Evolutionary conservation across 2,113 vertebrate genomes (phyloP).

Genomic region (Vulpes lagopus): DNA sequence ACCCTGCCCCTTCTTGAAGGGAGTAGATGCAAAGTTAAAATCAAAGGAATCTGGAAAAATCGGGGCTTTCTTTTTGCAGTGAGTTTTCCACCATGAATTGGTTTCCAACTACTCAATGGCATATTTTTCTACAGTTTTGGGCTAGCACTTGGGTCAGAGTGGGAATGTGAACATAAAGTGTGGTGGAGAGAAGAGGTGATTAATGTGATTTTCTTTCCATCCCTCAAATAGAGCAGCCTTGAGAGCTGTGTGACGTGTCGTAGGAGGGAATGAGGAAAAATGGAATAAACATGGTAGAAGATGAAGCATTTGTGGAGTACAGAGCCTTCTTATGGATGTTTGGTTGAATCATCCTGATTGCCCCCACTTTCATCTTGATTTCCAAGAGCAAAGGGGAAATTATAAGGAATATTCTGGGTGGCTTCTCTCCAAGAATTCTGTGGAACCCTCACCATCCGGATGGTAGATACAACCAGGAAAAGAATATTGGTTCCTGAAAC

Average conservation of each 20-base stretch:
- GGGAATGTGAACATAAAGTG: background rate
- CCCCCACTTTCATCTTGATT: background rate
- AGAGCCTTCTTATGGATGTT: background rate
- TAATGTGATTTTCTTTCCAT: background rate
- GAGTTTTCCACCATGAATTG: background rate
- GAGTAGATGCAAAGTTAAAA: background rate
- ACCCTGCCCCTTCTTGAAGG: background rate
- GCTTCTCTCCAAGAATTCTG: background rate
- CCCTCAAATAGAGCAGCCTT: background rate
- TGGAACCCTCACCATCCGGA: background rate
- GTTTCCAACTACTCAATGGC: background rate
- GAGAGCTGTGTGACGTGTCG: background rate
- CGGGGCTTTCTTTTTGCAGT: background rate
- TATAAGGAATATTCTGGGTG: background rate
- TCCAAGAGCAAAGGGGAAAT: background rate
- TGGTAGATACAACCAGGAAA: background rate
- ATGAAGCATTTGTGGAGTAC: fast-evolving
- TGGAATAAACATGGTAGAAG: background rate
- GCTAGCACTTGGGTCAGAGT: background rate
- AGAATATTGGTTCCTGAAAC: background rate
- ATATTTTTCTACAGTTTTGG: background rate
- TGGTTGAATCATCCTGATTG: background rate
- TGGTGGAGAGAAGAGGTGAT: background rate
- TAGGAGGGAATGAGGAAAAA: no score
- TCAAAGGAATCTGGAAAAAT: background rate